Base-by-base conservation (phyloP, 2,888 invertebrate genomes). In the Tenthredo amoena region DNA sequence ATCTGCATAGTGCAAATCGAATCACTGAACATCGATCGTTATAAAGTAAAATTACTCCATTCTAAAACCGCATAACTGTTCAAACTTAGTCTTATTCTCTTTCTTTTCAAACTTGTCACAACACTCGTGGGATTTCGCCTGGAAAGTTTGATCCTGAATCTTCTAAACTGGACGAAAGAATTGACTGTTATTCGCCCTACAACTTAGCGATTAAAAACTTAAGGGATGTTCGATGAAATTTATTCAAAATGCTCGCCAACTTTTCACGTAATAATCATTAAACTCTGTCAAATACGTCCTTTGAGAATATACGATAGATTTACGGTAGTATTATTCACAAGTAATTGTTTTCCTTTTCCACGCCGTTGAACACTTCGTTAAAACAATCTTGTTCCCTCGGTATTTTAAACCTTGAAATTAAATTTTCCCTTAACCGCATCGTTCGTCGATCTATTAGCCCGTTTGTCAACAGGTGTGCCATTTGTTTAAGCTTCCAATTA, bases 381-480 rank as follows among this genome's bases (percentile, higher is more conserved):
- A n/a, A 55, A 55, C 1, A 26, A 62, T 26, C 3, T 62, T 12
- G 7, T 62, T 68, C 18, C 15, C 31, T 31, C 15, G 68, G 43
- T 71, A 18, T 71, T 71, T 71, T 37, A 1, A 34, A 40, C 7
- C 40, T 43, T 40, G 21, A 43, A 74, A 43, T 74, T n/a, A 26
- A 74, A 74, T 74, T 74, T 4, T 43, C 40, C 9, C 43, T 21
- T 0, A 43, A 43, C 72, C 68, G 6, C 26, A 68, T 15, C 34
- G 68, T 68, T 34, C 68, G 34, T 34, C 18, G 68, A 68, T 68
- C 43, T 26, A 74, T 74, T 26, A 43, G 7, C 72, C 43, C 1
- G 37, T 74, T 74, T 43, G 72, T 74, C 72, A 74, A 74, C 72
- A 74, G 72, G 72, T 74, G 72, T 74, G 43, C 72, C 72, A 43